Evolutionary conservation across 1,140 invertebrate species (phyloP), one percentile per base, ranked within the genome.

Genomic region (Leptonema lineaticorne): DNA sequence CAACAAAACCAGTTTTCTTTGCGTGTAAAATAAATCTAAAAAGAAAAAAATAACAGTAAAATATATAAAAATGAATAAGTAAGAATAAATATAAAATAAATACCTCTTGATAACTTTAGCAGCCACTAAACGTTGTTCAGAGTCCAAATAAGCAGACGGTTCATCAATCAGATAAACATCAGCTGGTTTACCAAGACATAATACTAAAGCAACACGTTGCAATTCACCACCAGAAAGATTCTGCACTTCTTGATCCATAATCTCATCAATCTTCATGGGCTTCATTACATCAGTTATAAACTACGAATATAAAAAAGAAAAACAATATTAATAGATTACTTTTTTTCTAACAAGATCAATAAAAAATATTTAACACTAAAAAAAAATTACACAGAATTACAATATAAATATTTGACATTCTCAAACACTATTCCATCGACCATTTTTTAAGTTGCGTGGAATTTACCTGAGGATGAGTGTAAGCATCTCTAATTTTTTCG

Each of bases 201-300:
- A 84, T 41, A 95, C 91, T 72, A 99, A 79, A 5, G 97, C 98
- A 11, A 99, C 95, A 76, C 98, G 87, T 82, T 99, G 98, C 82
- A 99, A 89, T 83, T 99, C 98, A 85, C 98, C 98, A 83, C 98
- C 98, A 76, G 98, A 99, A 41, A 99, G 85, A 82, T 99, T 98
- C 77, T 98, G 96, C 7, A 99, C 95, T 81, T 99, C 96, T 80
- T 99, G 96, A 81, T 99, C 97, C 83, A 99, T 96, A 27, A 99
- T 94, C 75, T 94, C 93, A 71, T 99, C 97, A 69, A 99, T 97
- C 79, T 95, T 94, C 75, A 99, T 86, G 1, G 97, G 97, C 81
- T 98, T 99, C 90, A 99, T 96, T 0, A 99, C 97, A 80, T 99
- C 97, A n/a, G 96, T 95, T 70, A 97, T 90, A 81, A 99, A 99